Evolutionary conservation across 2,113 vertebrate genomes (phyloP).

Genomic region (Alethe castanea): DNA sequence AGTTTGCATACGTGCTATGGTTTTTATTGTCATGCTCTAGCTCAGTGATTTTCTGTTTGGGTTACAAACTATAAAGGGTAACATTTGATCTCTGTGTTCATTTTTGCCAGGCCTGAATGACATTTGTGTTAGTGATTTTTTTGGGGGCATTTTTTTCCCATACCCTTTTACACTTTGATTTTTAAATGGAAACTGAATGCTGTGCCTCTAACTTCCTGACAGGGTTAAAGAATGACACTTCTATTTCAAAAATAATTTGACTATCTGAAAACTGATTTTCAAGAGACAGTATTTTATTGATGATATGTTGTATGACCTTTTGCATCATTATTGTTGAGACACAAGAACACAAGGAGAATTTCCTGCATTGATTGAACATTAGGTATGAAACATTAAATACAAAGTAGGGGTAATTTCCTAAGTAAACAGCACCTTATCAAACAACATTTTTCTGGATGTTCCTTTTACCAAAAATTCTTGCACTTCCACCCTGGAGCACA

Average conservation of each 20-base stretch:
- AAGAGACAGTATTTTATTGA: slow-evolving; percentile 25
- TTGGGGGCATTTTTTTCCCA: fast-evolving
- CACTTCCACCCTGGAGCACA: background rate
- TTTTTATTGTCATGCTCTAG: background rate
- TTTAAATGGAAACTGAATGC: background rate
- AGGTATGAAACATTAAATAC: background rate
- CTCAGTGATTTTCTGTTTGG: background rate
- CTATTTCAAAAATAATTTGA: slow-evolving; percentile 40
- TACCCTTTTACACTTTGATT: slow-evolving; percentile 28
- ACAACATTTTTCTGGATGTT: background rate
- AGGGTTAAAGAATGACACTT: slow-evolving; percentile 26
- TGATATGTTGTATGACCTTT: slow-evolving; percentile 45
- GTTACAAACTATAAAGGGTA: background rate
- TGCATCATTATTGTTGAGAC: background rate
- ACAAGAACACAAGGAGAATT: background rate
- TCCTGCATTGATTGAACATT: background rate
- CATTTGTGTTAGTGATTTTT: slow-evolving; percentile 35
- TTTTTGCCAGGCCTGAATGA: background rate
- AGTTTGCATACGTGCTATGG: background rate
- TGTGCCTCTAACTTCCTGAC: background rate
- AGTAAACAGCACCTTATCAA: background rate
- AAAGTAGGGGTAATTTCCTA: background rate
- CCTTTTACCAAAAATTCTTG: background rate
- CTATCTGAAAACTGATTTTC: slow-evolving; percentile 46
- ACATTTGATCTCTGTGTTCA: slow-evolving; percentile 1